Evolutionary conservation across 35 echinoderm and acorn worm genomes (phyloP), one percentile per base, ranked within the genome.

Genomic region (Ophioderma brevispina): DNA sequence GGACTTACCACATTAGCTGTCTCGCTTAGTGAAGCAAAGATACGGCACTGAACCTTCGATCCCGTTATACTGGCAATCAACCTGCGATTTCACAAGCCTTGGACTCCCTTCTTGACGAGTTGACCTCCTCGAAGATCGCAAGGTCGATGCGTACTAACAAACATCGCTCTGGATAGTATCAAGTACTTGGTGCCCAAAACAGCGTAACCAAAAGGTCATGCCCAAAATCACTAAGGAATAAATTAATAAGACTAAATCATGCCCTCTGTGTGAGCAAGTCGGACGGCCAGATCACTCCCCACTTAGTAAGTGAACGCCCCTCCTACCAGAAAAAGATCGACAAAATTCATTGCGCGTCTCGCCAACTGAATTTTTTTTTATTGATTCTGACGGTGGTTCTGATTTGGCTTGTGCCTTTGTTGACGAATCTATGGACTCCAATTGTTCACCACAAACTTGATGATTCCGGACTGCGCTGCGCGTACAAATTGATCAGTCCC

Each of bases 51-150:
- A 92, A 34, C n/a, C 35, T 92, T 14, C 37, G 90, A 23, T 80
- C 75, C 18, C 38, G 75, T n/a, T 35, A 86, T 82, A 40, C 89
- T 91, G 11, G 89, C 89, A 0, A 55, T 91, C 19, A 91, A 86
- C 55, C 89, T 13, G 89, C 87, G 78, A 91, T 91, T 32, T 91
- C 89, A 15, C 89, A 91, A 52, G 82, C 89, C 37, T 36, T 91
- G 31, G 59, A 40, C 46, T 36, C 32, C 11, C 56, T 70, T 1
- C 43, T 19, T 2, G 56, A 86, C 1, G 38, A 63, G 15, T 13
- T 86, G 23, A 35, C 76, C 32, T 63, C 38, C 5, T 77, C 55
- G 8, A 23, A 35, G 23, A 37, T 23, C 8, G 34, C 46, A 36
- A 21, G n/a, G 64, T 41, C 37, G 6, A 40, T 37, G 30, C 37